Evolutionary conservation across 2,113 vertebrate species (phyloP).

Genomic region (Gila orcuttii): DNA sequence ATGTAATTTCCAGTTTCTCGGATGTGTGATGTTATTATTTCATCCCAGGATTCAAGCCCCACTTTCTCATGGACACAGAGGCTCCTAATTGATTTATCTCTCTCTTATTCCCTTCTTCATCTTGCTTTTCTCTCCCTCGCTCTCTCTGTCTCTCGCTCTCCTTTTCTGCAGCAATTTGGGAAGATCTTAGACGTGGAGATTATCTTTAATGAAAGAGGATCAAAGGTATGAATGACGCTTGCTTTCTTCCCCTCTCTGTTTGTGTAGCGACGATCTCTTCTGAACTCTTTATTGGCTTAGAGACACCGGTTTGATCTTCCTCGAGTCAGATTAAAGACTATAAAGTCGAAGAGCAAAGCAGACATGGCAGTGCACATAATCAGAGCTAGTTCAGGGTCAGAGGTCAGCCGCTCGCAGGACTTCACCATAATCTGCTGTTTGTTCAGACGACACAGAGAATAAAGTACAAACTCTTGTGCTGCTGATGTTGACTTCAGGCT

Average conservation of each 20-base stretch:
- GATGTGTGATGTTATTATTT: neutral
- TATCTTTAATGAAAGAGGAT: slow-evolving; percentile 99
- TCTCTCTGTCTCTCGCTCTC: slow-evolving; percentile 65
- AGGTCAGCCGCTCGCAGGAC: neutral
- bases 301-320: slow-evolving; percentile 22
- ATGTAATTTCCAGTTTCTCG: slow-evolving; percentile 6
- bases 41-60: slow-evolving; percentile 9
- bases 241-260: slow-evolving; percentile 45
- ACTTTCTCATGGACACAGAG: slow-evolving; percentile 30
- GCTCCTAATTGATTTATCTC: slow-evolving; percentile 33
- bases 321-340: slow-evolving; percentile 38
- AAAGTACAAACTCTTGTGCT: neutral
- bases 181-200: slow-evolving; percentile 99
- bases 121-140: slow-evolving; percentile 48
- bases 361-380: neutral
- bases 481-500: neutral
- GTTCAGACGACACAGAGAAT: neutral
- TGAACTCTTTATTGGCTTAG: slow-evolving; percentile 58
- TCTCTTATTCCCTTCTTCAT: slow-evolving; percentile 34
- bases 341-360: slow-evolving; percentile 20
- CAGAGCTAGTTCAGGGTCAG: neutral
- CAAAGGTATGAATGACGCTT: slow-evolving; percentile 87
- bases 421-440: neutral
- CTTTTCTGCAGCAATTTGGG: slow-evolving; percentile 91
- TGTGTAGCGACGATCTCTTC: slow-evolving; percentile 5